Conservation (phyloP, 2,113 vertebrate species). For the Callipepla squamata region DNA sequence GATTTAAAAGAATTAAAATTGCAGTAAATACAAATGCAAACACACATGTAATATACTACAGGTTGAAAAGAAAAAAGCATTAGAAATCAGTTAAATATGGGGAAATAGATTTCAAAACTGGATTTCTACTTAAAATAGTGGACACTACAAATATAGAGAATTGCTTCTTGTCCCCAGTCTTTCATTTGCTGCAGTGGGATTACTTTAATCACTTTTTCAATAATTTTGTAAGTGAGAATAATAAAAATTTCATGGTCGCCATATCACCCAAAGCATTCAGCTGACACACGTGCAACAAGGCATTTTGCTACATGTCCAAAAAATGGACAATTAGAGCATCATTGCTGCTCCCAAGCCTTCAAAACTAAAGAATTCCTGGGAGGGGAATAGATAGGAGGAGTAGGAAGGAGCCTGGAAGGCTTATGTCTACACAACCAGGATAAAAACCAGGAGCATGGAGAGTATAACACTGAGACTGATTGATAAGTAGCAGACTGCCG, state of each 20-base stretch:
- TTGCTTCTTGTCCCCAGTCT: neutral
- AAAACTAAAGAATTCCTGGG: neutral
- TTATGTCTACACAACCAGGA: conserved; percentile 56
- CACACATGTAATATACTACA: neutral
- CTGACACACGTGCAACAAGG: neutral
- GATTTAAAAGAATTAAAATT: conserved; percentile 37
- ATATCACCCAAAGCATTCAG: neutral
- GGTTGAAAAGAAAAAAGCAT: neutral
- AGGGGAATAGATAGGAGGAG: neutral
- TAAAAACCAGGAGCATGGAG: conserved; percentile 57
- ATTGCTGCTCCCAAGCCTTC: neutral
- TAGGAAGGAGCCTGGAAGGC: conserved; percentile 25
- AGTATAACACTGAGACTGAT: conserved; percentile 56
- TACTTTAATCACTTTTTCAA: neutral
- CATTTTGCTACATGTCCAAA: neutral
- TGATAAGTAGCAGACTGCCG: conserved; percentile 71
- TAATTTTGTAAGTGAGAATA: neutral
- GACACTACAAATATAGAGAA: neutral
- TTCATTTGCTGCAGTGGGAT: neutral
- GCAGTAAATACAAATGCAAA: conserved; percentile 2
- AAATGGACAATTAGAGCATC: neutral
- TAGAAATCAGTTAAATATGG: neutral
- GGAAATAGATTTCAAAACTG: conserved; percentile 14
- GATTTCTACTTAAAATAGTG: neutral
- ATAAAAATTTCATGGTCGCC: neutral